Percentiles rank a stretch among this genome's conserved stretches.
Evolutionary conservation across 2,888 invertebrate species (phyloP).

Genomic region (Tethea ocularis): DNA sequence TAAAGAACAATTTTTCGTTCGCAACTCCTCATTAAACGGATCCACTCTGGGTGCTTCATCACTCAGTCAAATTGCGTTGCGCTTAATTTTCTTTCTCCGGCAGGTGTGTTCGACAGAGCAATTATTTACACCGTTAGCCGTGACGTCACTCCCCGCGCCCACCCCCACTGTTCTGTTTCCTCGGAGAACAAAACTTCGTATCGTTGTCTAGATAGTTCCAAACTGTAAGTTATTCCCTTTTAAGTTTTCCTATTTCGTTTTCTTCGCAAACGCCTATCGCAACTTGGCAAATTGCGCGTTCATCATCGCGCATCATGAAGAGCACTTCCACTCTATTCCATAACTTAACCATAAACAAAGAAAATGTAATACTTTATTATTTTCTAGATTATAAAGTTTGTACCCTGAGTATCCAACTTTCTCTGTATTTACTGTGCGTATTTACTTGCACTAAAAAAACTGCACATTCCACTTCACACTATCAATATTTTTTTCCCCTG

Average conservation of each 20-base stretch:
- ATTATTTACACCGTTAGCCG: conserved; percentile 81
- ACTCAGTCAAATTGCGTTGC: conserved; percentile 84
- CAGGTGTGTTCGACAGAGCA: conserved; percentile 84
- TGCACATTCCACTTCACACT: neutral
- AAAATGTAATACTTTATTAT: neutral
- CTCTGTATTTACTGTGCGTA: neutral
- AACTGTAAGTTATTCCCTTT: conserved; percentile 59
- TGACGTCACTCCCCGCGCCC: conserved; percentile 66
- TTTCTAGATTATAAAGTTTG: neutral
- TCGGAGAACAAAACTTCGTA: conserved; percentile 60
- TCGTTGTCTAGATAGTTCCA: conserved; percentile 69
- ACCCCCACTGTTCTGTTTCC: conserved; percentile 47
- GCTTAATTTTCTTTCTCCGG: conserved; percentile 82
- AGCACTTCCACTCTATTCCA: conserved; percentile 17
- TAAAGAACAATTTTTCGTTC: conserved; percentile 75
- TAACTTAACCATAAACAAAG: conserved; percentile 12
- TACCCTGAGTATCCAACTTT: neutral
- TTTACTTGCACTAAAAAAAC: neutral
- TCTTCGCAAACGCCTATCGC: conserved; percentile 44
- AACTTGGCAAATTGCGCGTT: conserved; percentile 41
- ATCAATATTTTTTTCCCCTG: neutral
- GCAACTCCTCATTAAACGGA: conserved; percentile 81
- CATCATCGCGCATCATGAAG: conserved; percentile 27
- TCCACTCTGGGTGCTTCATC: conserved; percentile 80
- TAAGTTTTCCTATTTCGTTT: conserved; percentile 55